phyloP scores from a whole-genome alignment of 2,113 vertebrate genomes.

The Pseudorasbora parva region DNA sequence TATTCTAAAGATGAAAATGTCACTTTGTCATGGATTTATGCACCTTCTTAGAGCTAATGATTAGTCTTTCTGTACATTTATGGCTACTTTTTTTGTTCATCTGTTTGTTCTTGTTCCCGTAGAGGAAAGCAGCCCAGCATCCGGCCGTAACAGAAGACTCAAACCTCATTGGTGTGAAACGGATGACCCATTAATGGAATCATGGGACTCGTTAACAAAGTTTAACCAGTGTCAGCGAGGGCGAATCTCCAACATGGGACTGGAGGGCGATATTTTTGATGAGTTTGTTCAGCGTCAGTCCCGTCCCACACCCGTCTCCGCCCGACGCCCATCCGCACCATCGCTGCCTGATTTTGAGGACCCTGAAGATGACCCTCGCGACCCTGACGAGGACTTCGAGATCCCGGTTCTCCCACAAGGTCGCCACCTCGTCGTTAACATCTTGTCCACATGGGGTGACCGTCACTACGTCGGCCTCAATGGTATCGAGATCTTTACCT shows the following conservation, averaged over 20 bases:
- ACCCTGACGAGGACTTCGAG: slow-evolving; percentile 83
- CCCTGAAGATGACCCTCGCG: slow-evolving; percentile 63
- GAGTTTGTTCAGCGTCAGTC: slow-evolving; percentile 89
- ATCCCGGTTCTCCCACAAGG: slow-evolving; percentile 92
- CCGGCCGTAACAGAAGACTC: slow-evolving; percentile 55
- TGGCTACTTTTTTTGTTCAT: background rate
- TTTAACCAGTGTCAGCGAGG: slow-evolving; percentile 92
- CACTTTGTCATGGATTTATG: background rate
- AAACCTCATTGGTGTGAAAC: slow-evolving; percentile 71
- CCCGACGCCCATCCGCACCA: slow-evolving; percentile 1
- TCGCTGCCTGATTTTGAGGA: slow-evolving; percentile 59
- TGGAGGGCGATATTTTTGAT: slow-evolving; percentile 90
- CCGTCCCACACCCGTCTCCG: slow-evolving; percentile 57
- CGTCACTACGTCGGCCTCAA: slow-evolving; percentile 96
- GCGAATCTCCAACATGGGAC: slow-evolving; percentile 87
- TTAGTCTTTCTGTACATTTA: background rate
- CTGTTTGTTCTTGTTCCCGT: background rate
- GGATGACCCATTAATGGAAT: slow-evolving; percentile 86
- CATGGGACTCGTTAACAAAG: slow-evolving; percentile 88
- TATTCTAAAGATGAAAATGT: too few species aligned
- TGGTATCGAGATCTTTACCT: slow-evolving; percentile 91
- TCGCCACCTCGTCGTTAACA: slow-evolving; percentile 83
- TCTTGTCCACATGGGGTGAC: slow-evolving; percentile 95
- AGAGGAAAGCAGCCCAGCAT: slow-evolving; percentile 57
- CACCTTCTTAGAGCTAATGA: background rate